Evolutionary conservation across 1,140 invertebrate genomes (phyloP).

Genomic region (Bilobella aurantiaca): DNA sequence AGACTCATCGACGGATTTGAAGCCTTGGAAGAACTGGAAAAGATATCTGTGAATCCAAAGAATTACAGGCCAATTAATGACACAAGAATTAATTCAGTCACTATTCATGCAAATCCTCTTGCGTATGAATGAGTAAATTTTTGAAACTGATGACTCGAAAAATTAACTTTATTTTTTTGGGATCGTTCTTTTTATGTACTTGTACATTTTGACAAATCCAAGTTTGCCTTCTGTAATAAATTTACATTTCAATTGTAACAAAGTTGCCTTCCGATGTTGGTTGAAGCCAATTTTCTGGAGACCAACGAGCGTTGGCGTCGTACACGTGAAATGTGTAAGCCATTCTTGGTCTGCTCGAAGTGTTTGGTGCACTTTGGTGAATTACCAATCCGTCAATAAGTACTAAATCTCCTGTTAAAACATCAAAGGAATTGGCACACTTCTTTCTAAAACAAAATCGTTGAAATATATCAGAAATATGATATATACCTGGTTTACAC

Average conservation of each 20-base stretch:
- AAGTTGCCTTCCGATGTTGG: slow-evolving; percentile 50
- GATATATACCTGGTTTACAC: slow-evolving; percentile 59
- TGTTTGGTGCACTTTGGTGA: slow-evolving; percentile 81
- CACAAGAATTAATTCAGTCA: slow-evolving; percentile 72
- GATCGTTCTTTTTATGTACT: neutral
- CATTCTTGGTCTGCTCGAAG: slow-evolving; percentile 68
- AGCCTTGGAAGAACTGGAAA: slow-evolving; percentile 88
- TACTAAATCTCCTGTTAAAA: slow-evolving; percentile 65
- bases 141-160: neutral
- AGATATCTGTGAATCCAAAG: slow-evolving; percentile 85
- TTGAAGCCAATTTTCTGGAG: slow-evolving; percentile 77
- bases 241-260: slow-evolving; percentile 3
- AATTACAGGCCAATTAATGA: slow-evolving; percentile 76
- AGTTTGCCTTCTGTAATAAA: neutral
- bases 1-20: slow-evolving; percentile 97
- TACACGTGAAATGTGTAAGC: slow-evolving; percentile 93
- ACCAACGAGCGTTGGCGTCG: slow-evolving; percentile 65
- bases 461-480: neutral
- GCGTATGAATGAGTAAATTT: slow-evolving; percentile 43
- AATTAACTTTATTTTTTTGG: no score
- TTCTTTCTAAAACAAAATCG: slow-evolving; percentile 3
- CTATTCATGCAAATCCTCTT: slow-evolving; percentile 93
- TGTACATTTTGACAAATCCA: neutral
- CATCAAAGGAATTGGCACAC: neutral
- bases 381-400: slow-evolving; percentile 87